These are phyloP conservation scores for Emydoidea blandingii DNA, from an alignment of 2,797 vertebrate species.

Conservation along the genomic window DNA sequence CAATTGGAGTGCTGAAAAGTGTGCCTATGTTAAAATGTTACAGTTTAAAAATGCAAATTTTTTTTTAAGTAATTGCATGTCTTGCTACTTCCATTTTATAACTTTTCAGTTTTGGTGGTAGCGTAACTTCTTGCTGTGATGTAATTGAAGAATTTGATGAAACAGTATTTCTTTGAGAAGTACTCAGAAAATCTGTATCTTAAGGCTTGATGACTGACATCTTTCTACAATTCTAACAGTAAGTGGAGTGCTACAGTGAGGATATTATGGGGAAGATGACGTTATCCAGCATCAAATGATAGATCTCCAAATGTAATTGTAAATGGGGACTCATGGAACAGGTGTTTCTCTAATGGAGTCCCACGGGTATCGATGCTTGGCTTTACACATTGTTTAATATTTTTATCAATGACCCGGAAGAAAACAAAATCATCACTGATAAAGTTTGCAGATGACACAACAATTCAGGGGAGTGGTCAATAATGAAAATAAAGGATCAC, in stretches of 20 bases:
- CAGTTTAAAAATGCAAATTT: not conserved
- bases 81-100: not conserved
- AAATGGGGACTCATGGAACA: not conserved
- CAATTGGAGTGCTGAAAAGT: not conserved
- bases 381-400: too few species aligned
- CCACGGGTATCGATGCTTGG: too few species aligned
- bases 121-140: not conserved
- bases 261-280: not conserved
- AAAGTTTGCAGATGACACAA: too few species aligned
- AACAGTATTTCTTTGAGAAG: constrained; percentile 36
- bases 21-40: not conserved
- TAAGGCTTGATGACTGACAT: not conserved
- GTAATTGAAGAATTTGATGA: not conserved
- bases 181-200: not conserved
- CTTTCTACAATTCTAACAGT: not conserved
- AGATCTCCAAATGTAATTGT: not conserved
- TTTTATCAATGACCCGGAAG: too few species aligned
- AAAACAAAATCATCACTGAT: too few species aligned
- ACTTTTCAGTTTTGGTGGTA: not conserved
- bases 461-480: too few species aligned
- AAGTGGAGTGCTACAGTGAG: not conserved
- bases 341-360: not conserved
- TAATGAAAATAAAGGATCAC: too few species aligned
- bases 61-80: not conserved
- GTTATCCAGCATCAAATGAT: not conserved